Evolutionary conservation across 2,888 invertebrate species (phyloP), one percentile per base, ranked within the genome.

Genomic region (Hypsopygia costalis): DNA sequence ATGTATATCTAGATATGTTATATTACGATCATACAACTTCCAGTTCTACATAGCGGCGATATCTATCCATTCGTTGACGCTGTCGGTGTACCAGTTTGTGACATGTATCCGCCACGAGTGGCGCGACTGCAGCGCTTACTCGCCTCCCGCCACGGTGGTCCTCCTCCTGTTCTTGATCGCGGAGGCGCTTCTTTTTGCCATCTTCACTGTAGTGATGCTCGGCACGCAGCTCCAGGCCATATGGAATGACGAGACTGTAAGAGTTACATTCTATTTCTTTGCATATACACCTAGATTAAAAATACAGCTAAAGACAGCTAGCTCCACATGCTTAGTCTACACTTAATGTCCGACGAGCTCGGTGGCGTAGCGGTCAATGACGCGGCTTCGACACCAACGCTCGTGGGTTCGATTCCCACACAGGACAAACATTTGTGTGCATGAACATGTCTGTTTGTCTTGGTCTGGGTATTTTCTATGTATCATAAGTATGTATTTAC

Each of bases 21-120:
- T n/a, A n/a, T n/a, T n/a, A n/a, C n/a, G n/a, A 8, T 6, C 1
- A 6, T 11, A 7, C 6, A 8, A 25, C 6, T 25, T 25, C 6
- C 91, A 98, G 98, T 94, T 99, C 78, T 99, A 99, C 83, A 98
- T 99, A 64, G 99, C 98, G n/a, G 91, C 95, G 40, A 95, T 99
- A 81, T 99, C 98, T 34, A 86, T 96, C 52, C 98, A 99, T 89
- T 95, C 98, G 8, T 91, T 99, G 56, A 94, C 97, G 63, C 90
- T 99, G 74, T 94, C 97, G 1, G 91, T 98, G 51, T 95, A 96
- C 77, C 98, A 99, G 81, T 98, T 99, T 73, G 93, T 98, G 44
- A 94, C 94, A 54, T 99, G 99, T 72, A 94, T 99, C 36, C 91
- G 94, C 47, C 94, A 94, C 66, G 98, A 98, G 74, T 99, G 98